Evolutionary conservation across 2,113 vertebrate genomes (phyloP).

Genomic region (Eretmochelys imbricata): DNA sequence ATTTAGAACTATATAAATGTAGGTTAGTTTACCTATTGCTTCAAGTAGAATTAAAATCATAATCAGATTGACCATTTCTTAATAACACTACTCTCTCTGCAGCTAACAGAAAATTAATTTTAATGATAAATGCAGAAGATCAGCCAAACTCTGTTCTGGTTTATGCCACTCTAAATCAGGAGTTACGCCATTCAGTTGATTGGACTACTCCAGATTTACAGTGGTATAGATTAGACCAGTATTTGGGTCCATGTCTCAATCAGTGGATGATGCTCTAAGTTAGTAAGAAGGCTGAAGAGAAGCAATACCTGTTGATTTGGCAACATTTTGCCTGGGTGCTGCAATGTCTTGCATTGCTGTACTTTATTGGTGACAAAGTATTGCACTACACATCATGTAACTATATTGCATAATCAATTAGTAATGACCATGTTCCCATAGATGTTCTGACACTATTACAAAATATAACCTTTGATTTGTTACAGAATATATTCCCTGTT

Average conservation of each 20-base stretch:
- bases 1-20: background rate
- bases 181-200: background rate
- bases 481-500: conserved; percentile 15
- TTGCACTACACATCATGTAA: background rate
- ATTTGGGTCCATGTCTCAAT: background rate
- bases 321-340: background rate
- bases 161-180: background rate
- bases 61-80: background rate
- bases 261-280: background rate
- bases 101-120: conserved; percentile 15
- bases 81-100: background rate
- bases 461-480: conserved; percentile 63
- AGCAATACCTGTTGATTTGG: background rate
- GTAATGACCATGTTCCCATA: background rate
- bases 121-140: background rate
- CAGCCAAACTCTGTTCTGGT: background rate
- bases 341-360: background rate
- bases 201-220: background rate
- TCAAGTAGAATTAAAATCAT: background rate
- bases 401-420: conserved; percentile 33
- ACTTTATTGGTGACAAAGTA: background rate
- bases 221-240: background rate
- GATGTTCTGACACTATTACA: conserved; percentile 50
- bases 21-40: background rate
- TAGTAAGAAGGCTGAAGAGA: background rate